Percentiles rank a stretch among this genome's conserved stretches.
These are phyloP conservation scores for Drosophila quinaria DNA, from an alignment of 2,888 invertebrate species.

Conservation along the genomic window DNA sequence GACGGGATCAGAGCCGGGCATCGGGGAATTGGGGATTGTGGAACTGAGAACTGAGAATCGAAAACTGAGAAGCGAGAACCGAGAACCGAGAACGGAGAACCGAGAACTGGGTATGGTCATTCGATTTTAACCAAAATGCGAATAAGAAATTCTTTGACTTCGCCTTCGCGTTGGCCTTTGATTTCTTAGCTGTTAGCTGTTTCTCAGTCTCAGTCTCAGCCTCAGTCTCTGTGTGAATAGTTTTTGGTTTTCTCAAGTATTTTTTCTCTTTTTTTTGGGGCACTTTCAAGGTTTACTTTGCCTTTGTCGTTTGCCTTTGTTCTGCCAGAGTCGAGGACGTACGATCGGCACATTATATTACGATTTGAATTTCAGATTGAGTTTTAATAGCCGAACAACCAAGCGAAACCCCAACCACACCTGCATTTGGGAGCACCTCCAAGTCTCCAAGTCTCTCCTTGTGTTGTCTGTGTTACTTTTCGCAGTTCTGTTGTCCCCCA, in stretches of 20 bases:
- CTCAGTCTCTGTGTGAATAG: conserved; percentile 66
- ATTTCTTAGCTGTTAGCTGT: conserved; percentile 36
- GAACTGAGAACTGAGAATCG: conserved; percentile 19
- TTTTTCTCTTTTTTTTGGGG: conserved; percentile 36
- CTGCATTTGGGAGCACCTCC: conserved; percentile 49
- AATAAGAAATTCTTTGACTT: conserved; percentile 69
- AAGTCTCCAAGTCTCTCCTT: not conserved
- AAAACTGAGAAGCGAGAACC: not conserved
- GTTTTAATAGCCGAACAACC: conserved; percentile 74
- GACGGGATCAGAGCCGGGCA: conserved; percentile 12
- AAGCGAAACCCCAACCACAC: conserved; percentile 49
- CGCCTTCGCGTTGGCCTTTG: conserved; percentile 56
- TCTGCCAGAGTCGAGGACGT: conserved; percentile 31
- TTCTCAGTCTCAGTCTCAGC: conserved; percentile 1
- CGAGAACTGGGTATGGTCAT: conserved; percentile 20
- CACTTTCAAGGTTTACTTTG: conserved; percentile 60
- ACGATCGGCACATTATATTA: conserved; percentile 63
- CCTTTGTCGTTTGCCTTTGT: conserved; percentile 64
- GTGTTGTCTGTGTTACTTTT: conserved; percentile 62
- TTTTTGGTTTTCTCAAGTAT: conserved; percentile 40
- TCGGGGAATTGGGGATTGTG: conserved; percentile 4
- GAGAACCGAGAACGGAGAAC: conserved; percentile 9
- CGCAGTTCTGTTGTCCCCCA: conserved; percentile 49
- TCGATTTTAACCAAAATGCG: conserved; percentile 56
- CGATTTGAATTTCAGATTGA: conserved; percentile 82